phyloP scores from a whole-genome alignment of 1,140 invertebrate species.

The Cryptotermes secundus region DNA sequence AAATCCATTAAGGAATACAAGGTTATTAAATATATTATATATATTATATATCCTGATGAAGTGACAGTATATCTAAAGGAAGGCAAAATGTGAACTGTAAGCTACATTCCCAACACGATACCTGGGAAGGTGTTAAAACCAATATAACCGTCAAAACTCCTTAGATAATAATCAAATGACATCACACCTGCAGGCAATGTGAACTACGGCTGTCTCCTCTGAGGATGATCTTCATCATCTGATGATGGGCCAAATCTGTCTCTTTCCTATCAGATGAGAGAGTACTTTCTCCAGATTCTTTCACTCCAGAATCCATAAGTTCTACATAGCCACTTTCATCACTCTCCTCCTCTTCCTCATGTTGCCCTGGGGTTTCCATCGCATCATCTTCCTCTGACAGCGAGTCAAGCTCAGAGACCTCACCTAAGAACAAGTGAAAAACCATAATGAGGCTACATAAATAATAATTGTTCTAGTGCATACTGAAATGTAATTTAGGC shows the following conservation, averaged over 20 bases:
- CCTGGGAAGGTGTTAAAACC: not conserved
- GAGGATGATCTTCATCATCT: not conserved
- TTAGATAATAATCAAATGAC: not conserved
- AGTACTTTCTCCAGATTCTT: too few relatives aligned
- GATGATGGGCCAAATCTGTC: conserved; percentile 12
- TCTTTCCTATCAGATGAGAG: not conserved
- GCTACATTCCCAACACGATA: not conserved
- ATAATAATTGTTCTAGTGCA: too few relatives aligned
- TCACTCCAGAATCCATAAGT: conserved; percentile 8
- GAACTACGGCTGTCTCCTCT: conserved; percentile 9
- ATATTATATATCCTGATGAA: not conserved
- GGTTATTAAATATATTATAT: not conserved
- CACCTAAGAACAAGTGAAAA: not conserved
- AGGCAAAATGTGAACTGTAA: conserved; percentile 14
- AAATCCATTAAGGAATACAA: not conserved
- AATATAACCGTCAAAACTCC: not conserved
- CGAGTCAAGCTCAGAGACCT: conserved; percentile 30
- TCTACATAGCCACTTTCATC: conserved; percentile 33
- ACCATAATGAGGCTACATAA: too few relatives aligned
- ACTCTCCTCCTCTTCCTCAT: conserved; percentile 30
- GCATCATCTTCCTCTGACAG: conserved; percentile 28
- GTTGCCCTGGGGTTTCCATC: not conserved
- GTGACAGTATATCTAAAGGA: not conserved
- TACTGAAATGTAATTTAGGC: too few relatives aligned
- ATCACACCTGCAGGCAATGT: conserved; percentile 23